Evolutionary conservation across 2,888 invertebrate genomes (phyloP), one percentile per base, ranked within the genome.

Genomic region (Tachina lurida): DNA sequence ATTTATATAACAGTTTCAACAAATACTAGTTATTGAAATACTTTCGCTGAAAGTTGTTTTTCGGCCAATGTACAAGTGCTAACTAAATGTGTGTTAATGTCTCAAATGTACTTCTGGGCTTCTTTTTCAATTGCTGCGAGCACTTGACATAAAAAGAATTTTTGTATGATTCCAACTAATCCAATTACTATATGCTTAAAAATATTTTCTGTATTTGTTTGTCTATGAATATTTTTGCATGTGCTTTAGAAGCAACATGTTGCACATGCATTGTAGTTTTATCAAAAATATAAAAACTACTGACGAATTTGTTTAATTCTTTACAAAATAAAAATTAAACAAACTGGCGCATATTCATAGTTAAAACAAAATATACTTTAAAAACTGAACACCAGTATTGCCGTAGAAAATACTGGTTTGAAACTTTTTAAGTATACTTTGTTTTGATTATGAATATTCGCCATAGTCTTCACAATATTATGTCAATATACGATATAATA

Each of bases 141-240:
- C 87, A 87, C 85, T 88, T 88, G 88, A 88, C 87, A 88, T 86
- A 87, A 52, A 87, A 87, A 87, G 49, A 12, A 73, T 58, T 74
- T 58, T 68, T 76, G 73, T 87, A 31, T 70, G 63, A 67, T 75
- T 84, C 47, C 58, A n/a, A 19, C 56, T 88, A 88, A 88, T 88
- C 88, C 84, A 88, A 88, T 88, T 88, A 88, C 56, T 12, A 58
- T 15, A 39, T 56, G 80, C 74, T 84, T 60, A 17, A 60, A 74
- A 71, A 56, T 15, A 41, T 58, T 82, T 47, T 12, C 54, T 47
- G 19, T 39, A 75, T 62, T 75, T 81, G 62, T 75, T 56, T 73
- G 73, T 80, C 56, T 73, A 13, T 52, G 77, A 49, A 31, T 19
- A 60, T 3, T 12, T 19, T 77, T 68, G 49, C n/a, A 49, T 19